Base-by-base conservation (phyloP, 2,113 vertebrate genomes). In the Perca flavescens region DNA sequence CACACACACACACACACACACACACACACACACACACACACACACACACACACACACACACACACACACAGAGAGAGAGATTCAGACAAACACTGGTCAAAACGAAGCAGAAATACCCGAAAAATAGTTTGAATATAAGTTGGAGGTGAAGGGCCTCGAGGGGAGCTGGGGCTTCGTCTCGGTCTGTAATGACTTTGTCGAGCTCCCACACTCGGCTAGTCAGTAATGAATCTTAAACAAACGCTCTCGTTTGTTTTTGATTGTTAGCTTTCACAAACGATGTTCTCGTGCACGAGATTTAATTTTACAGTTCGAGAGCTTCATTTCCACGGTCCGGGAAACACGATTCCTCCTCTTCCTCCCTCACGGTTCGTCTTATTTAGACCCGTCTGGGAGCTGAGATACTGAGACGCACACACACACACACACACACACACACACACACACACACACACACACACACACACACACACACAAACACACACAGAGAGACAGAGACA, bases 301-400 rank as follows among this genome's bases (percentile, higher is more conserved):
- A 71, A 85, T 88, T 85, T 88, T 76, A 82, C 83, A 88, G 70
- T 79, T 79, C 25, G 25, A 28, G 56, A 85, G 58, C 70, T 88
- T 76, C 86, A 58, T 63, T 57, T 82, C 60, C 86, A 85, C 25
- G 16, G 49, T n/a, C 47, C 2, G 61, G 17, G 22, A 77, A 68
- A 65, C 56, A 69, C 17, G 54, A 56, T 54, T 49, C 46, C 19
- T 17, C 6, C 46, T 54, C 28, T n/a, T 17, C 22, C 52, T 63
- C 22, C 28, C 9, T 0, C 50, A 16, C 31, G 4, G 31, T 31
- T 47, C 21, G 1, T 34, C 65, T 79, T 19, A 16, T 71, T 4
- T 1, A 31, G 60, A 3, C 61, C 81, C 4, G 19, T 52, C 56
- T 52, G 50, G 0, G 9, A 47, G 6, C 68, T 2, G 22, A 74